Evolutionary conservation across 2,797 vertebrate species (phyloP), one percentile per base, ranked within the genome.

Genomic region (Onychomys leucogaster): DNA sequence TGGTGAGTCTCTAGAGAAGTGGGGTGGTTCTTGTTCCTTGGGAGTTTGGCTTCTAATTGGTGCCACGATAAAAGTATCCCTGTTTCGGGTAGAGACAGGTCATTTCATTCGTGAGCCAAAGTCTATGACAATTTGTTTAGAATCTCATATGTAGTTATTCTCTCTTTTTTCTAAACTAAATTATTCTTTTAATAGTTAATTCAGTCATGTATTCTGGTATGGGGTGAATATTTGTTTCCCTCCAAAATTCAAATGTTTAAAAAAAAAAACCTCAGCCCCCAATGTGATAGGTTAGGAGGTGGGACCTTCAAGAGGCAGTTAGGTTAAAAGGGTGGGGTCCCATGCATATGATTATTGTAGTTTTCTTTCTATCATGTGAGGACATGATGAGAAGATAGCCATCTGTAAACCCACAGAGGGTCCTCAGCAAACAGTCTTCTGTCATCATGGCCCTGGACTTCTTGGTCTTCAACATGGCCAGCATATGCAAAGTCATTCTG

Each of bases 121-220:
- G 83, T 89, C 23, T 82, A 1, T 93, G 83, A 49, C 17, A 37
- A 76, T 80, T 92, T 87, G 80, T 87, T 23, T 49, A 63, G 85
- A 84, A 91, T 73, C 52, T 77, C 27, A 93, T 67, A 32, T 23
- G 14, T 9, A 84, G 34, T 82, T 4, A 63, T 77, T 89, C 69
- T 76, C 9, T 83, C 52, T 57, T 46, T 46, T 82, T 63, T 65
- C 75, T 88, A 76, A 84, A 37, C 12, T 57, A 3, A 89, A 77
- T 76, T 85, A 25, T 57, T 96, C n/a, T 91, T 93, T 93, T 86
- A 88, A 65, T 34, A 90, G 43, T 41, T 5, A 29, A 88, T 57
- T 37, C 9, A 43, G 25, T 75, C 91, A 49, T 49, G 3, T 34
- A 91, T 1, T 43, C 37, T 88, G 59, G 41, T 87, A 23, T 27